Conservation (phyloP, 2,888 invertebrate genomes). For the Lysandra coridon region DNA sequence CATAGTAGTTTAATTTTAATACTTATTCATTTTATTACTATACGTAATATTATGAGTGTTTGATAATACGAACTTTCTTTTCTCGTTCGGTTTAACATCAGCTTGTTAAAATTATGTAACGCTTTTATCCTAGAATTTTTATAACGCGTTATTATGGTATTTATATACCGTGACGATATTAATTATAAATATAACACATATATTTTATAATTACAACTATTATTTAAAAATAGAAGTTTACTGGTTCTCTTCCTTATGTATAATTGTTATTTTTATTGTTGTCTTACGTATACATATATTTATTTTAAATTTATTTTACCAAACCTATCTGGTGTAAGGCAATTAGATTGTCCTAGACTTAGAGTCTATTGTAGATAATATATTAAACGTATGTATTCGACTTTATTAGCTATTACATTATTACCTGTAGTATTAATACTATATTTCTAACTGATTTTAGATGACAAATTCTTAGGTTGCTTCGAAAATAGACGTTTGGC, state of each 20-base stretch:
- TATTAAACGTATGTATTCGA: too few relatives aligned
- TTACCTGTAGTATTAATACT: not conserved
- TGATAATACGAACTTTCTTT: conserved; percentile 4
- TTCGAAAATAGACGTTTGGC: conserved; percentile 16
- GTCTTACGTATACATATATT: not conserved
- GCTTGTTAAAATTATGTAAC: conserved; percentile 1
- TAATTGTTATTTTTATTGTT: not conserved
- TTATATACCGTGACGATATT: conserved; percentile 18
- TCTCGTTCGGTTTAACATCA: not conserved
- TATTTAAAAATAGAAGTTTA: not conserved
- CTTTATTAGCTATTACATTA: not conserved
- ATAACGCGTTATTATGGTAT: not conserved
- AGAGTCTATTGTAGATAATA: too few relatives aligned
- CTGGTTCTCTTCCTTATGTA: not conserved
- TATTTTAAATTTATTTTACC: not conserved
- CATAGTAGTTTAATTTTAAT: not conserved
- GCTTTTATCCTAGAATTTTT: not conserved
- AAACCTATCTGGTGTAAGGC: not conserved
- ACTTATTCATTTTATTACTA: not conserved
- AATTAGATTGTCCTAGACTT: too few relatives aligned
- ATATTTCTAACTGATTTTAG: not conserved
- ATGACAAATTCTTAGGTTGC: not conserved
- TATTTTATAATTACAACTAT: not conserved
- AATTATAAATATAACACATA: conserved; percentile 7
- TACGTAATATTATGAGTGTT: not conserved